These are phyloP conservation scores for Leptopilina syphax DNA, from an alignment of 2,888 invertebrate genomes.

Conservation along the genomic window DNA sequence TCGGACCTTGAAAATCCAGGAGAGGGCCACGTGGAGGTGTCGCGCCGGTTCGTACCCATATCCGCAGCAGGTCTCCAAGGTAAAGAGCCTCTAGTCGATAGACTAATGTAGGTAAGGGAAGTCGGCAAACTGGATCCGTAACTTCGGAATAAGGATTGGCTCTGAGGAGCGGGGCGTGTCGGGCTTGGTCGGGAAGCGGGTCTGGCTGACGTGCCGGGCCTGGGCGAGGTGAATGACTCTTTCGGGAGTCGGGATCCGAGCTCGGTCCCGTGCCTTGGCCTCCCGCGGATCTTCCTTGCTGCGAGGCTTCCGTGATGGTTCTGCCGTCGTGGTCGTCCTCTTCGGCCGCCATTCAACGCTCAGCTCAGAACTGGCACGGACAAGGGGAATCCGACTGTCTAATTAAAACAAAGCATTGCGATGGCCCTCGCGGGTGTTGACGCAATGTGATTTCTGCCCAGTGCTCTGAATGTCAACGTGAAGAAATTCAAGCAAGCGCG, in stretches of 20 bases:
- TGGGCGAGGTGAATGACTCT: constrained; percentile 54
- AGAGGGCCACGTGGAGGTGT: constrained; percentile 68
- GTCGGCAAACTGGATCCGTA: constrained; percentile 84
- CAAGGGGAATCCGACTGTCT: constrained; percentile 76
- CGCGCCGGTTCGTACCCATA: constrained; percentile 66
- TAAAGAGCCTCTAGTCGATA: constrained; percentile 83
- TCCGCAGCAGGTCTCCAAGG: constrained; percentile 83
- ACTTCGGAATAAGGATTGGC: constrained; percentile 86
- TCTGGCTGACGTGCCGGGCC: constrained; percentile 53
- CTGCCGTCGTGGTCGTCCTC: constrained; percentile 62
- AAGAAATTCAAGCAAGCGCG: constrained; percentile 83
- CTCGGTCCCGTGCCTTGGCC: constrained; percentile 74
- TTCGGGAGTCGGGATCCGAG: constrained; percentile 60
- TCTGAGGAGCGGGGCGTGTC: constrained; percentile 83
- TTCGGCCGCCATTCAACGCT: constrained; percentile 72
- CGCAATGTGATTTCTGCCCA: constrained; percentile 85
- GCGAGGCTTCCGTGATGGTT: constrained; percentile 57
- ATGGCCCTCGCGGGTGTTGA: constrained; percentile 81
- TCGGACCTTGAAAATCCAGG: too few relatives aligned
- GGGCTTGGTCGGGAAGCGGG: constrained; percentile 79
- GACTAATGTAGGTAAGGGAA: constrained; percentile 84
- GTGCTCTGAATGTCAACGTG: constrained; percentile 79
- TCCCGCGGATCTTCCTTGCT: constrained; percentile 71
- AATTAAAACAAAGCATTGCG: constrained; percentile 79
- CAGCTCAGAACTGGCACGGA: constrained; percentile 79